A percentile compares a stretch with the other conserved stretches of the same genome.
These are phyloP conservation scores for Brenthis ino DNA, from an alignment of 2,888 invertebrate genomes.

Conservation along the genomic window DNA sequence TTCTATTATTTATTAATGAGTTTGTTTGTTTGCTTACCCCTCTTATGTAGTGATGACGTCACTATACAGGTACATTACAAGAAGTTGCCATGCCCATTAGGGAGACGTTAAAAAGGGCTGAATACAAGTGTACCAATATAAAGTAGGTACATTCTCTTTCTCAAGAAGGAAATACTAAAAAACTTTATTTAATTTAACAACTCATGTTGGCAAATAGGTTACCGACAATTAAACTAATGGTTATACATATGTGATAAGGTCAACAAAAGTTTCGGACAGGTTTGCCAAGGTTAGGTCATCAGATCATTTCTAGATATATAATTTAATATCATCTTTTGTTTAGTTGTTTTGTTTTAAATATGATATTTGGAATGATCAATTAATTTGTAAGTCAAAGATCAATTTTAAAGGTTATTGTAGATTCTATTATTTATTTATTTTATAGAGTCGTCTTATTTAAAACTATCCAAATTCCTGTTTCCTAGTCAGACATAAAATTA, in stretches of 20 bases:
- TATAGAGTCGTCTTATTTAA: no score
- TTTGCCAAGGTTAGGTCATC: slow-evolving; percentile 32
- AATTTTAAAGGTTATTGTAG: slow-evolving; percentile 21
- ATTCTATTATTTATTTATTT: slow-evolving; percentile 8
- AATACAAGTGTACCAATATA: no score
- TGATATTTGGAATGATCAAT: slow-evolving; percentile 19
- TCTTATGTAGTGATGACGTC: no score
- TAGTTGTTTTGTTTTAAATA: slow-evolving; percentile 12
- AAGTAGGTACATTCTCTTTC: no score
- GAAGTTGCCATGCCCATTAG: no score
- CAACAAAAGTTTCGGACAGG: slow-evolving; percentile 25
- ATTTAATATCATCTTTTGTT: slow-evolving; percentile 9
- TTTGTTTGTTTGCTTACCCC: no score
- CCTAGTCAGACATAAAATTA: no score
- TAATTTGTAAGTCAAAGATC: slow-evolving; percentile 28
- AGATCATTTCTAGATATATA: not conserved
- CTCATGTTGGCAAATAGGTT: not conserved
- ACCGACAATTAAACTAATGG: slow-evolving; percentile 30
- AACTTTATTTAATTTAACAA: not conserved
- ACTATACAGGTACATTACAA: no score
- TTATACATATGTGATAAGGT: slow-evolving; percentile 24
- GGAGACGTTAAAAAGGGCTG: no score
- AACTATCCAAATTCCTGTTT: no score
- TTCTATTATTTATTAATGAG: no score
- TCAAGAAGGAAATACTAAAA: not conserved